Evolutionary conservation across 2,113 vertebrate genomes (phyloP), one percentile per base, ranked within the genome.

Genomic region (Larimichthys polyactis): DNA sequence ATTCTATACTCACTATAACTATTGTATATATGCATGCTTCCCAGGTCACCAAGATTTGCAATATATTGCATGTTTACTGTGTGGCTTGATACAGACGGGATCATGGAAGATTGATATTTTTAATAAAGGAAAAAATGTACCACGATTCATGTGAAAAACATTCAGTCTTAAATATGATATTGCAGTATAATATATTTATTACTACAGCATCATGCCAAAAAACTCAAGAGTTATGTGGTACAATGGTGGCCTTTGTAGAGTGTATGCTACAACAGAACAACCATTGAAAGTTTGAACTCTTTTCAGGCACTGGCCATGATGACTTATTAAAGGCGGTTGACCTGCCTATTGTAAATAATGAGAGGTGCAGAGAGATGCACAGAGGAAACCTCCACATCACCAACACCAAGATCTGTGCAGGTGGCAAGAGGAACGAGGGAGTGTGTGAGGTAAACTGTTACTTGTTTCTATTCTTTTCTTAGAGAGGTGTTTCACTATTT

Each of bases 371-470:
- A 84, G 96, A 97, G 2, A 94, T 97, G 90, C 97, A 99, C 89
- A 95, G 96, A 91, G 97, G 97, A 40, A 97, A 94, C 83, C 94
- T 99, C 80, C 96, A 94, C 49, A 95, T 99, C 86, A 97, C 94
- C 81, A 96, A 97, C 51, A 96, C 96, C 74, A 97, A 97, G 95
- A 96, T 99, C 87, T 99, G 98, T 88, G 98, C 98, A 46, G 97
- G 96, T 29, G 97, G 97, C 54, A 96, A 93, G 87, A 96, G 94
- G 48, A 92, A 96, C n/a, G 96, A 97, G 85, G 98, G 97, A 71
- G 97, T 98, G 67, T 99, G 98, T 83, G 98, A 99, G 97, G 98
- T 99, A 96, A 96, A 86, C 46, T 59, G 64, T 71, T 58, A 52
- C 43, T 32, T 65, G 5, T 62, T 64, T 5, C 19, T 52, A 19